Base-by-base conservation (phyloP, 2,113 vertebrate species). In the Siphamia tubifer region DNA sequence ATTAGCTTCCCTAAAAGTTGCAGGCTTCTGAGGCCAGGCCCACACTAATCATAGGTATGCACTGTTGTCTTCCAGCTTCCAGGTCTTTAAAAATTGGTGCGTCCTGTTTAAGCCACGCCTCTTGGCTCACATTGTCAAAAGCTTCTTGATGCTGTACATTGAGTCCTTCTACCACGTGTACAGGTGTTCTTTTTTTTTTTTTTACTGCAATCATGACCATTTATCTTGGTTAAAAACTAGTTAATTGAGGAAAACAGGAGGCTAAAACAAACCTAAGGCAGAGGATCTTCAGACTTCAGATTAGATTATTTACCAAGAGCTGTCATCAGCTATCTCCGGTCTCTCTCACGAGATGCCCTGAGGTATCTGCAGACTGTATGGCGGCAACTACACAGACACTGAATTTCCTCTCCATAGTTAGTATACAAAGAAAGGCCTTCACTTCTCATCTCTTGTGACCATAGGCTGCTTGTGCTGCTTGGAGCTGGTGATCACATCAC, bases 1-100 rank as follows among this genome's bases (percentile, higher is more conserved):
- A 92, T 92, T 90, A 92, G 71, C 81, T 54, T 85, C 67, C 85
- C 86, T 85, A 83, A 89, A 84, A 86, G 76, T 78, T 81, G 68
- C 74, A 47, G 72, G 74, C 87, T 89, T 90, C 85, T 44, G 69
- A 72, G 65, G 58, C 83, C 81, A 66, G 85, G 74, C 83, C 77
- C 58, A 65, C 72, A 68, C 76, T 89, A 90, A 92, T 83, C 81
- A 87, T 85, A 91, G 87, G 84, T 90, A 82, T 89, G 77, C 70
- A 84, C 81, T 85, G 87, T 85, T 83, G 65, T 75, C 73, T 82
- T 89, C 80, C n/a, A 71, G 79, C 76, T 88, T 74, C 83, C 62
- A 81, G 77, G 65, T 21, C 77, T 64, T 81, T 82, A 80, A 86
- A 91, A 90, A 80, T 84, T 81, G 84, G 68, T 82, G 80, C 84